A percentile compares a stretch with the other conserved stretches of the same genome.
phyloP scores from a whole-genome alignment of 2,888 invertebrate species.

The Resseliella maxima region DNA sequence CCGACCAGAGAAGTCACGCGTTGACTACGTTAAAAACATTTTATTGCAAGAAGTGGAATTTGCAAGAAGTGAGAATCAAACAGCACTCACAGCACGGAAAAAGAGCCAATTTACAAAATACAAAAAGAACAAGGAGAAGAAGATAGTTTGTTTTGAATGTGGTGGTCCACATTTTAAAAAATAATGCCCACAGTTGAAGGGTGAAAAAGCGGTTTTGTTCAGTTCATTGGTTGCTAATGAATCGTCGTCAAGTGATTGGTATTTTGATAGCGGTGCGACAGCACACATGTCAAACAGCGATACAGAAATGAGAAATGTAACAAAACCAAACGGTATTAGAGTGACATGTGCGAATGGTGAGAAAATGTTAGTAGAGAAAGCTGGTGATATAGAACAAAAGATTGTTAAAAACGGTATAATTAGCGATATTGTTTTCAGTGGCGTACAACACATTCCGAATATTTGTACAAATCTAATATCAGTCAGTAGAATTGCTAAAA shows the following conservation, averaged over 20 bases:
- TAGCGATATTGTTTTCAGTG: background rate
- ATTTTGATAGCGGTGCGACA: constrained; percentile 3
- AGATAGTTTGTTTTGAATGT: background rate
- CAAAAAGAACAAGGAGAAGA: background rate
- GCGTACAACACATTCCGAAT: background rate
- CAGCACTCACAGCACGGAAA: background rate
- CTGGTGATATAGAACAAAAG: background rate
- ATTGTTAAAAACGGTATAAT: background rate
- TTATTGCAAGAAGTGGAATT: background rate
- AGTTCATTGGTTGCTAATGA: background rate
- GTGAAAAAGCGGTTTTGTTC: background rate
- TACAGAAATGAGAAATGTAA: background rate
- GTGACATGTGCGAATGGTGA: background rate
- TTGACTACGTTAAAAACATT: too few relatives aligned
- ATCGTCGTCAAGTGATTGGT: background rate
- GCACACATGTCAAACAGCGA: constrained; percentile 7
- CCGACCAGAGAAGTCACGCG: too few relatives aligned
- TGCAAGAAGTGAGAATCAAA: background rate
- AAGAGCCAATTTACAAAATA: too few relatives aligned
- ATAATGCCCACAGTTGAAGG: background rate
- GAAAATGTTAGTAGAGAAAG: background rate
- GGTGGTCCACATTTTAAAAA: background rate
- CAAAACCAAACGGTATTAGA: background rate
- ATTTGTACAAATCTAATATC: background rate
- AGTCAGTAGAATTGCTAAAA: background rate